phyloP scores from a whole-genome alignment of 37 sponge, comb jelly and placozoan species.

The Aphrocallistes beatrix region DNA sequence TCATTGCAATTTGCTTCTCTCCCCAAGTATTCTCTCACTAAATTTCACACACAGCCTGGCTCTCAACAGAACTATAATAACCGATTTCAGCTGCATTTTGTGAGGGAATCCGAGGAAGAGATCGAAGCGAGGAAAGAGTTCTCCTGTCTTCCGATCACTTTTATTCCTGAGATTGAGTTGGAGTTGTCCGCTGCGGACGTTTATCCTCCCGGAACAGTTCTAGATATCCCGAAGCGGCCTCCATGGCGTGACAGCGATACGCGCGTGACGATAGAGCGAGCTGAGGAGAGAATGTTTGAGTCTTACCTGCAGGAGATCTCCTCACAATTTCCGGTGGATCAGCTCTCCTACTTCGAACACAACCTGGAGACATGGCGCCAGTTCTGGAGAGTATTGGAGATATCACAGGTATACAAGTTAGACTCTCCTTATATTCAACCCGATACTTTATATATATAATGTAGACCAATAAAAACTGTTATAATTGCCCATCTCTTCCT shows the following conservation, averaged over 20 bases:
- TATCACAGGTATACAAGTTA: conserved; percentile 49
- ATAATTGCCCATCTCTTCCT: not conserved
- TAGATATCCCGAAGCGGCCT: conserved; percentile 76
- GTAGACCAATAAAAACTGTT: too few species aligned
- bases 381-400: conserved; percentile 91
- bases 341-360: conserved; percentile 83
- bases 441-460: too few species aligned
- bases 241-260: conserved; percentile 50
- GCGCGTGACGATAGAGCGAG: conserved; percentile 41
- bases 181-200: conserved; percentile 56
- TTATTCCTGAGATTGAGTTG: conserved; percentile 47
- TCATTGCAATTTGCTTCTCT: not conserved
- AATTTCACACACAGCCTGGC: conserved; percentile 29
- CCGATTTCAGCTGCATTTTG: conserved; percentile 64
- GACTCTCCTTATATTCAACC: too few species aligned
- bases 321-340: conserved; percentile 20
- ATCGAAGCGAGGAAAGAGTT: conserved; percentile 44
- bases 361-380: conserved; percentile 97
- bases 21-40: conserved; percentile 1
- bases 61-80: not conserved
- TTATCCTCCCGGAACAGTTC: conserved; percentile 48
- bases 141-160: conserved; percentile 28
- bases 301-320: conserved; percentile 48
- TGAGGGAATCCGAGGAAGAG: conserved; percentile 40
- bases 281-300: conserved; percentile 48